Evolutionary conservation across 2,888 invertebrate species (phyloP), one percentile per base, ranked within the genome.

Genomic region (Ennomos quercinarius): DNA sequence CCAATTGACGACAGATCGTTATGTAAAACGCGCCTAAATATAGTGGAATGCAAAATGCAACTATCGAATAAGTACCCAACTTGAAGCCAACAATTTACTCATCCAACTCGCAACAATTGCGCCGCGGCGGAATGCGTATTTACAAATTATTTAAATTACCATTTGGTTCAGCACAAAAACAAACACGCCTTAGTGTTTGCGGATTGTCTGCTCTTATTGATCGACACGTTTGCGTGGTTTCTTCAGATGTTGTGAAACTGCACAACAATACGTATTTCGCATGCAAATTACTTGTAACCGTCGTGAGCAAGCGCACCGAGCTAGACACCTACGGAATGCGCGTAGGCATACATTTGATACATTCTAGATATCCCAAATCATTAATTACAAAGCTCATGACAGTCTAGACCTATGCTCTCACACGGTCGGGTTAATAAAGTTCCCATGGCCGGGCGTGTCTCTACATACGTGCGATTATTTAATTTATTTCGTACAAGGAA

Each of bases 221-320:
- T 73, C 68, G 70, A 63, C 64, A 66, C 51, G 50, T 61, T 57
- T 50, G 54, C 57, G 67, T 64, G 67, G 70, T 79, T 76, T 74
- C 73, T 72, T 71, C 67, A 71, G 65, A 68, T 68, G 72, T 80
- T 84, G 72, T 69, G 78, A 77, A 83, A 84, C 71, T 47, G 41
- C 59, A 68, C 67, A 78, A 84, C 81, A 83, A 81, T 79, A 76
- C 71, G 68, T 63, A 74, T 76, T 78, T 84, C 78, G 80, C 77
- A 85, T 86, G 75, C 78, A 80, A 86, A 84, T 83, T 78, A 71
- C 51, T 61, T 66, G 70, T 66, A 71, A 69, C 61, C 60, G 56
- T 71, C 67, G 70, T 77, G 73, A 78, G 68, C 71, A 70, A 76
- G 57, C 67, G 66, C 66, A 54, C 68, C 66, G 63, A 71, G 74